Conservation (phyloP, 2,888 invertebrate genomes). For the Caenorhabditis afra region DNA sequence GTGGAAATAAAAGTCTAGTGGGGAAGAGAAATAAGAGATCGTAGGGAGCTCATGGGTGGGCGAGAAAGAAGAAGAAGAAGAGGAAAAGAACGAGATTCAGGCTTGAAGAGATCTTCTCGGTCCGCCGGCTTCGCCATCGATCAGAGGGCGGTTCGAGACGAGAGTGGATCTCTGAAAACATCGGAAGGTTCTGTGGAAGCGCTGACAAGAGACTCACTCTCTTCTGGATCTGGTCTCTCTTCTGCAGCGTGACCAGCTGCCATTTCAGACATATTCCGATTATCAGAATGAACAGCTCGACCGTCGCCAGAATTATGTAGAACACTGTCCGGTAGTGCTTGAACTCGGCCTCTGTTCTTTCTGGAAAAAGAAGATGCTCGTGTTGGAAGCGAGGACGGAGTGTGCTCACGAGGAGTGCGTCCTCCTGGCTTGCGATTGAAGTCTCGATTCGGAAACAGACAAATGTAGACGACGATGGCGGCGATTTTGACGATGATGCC, state of each 20-base stretch:
- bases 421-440: conserved; percentile 35
- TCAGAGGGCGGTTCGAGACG: conserved; percentile 56
- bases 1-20: conserved; percentile 32
- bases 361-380: conserved; percentile 20
- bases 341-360: conserved; percentile 49
- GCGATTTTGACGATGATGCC: conserved; percentile 69
- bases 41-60: conserved; percentile 32
- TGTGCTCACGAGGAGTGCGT: conserved; percentile 37
- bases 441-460: conserved; percentile 61
- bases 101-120: conserved; percentile 41
- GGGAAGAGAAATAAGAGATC: conserved; percentile 25
- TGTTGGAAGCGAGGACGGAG: too few species aligned
- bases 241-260: conserved; percentile 66
- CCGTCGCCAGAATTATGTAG: conserved; percentile 59
- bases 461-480: conserved; percentile 64
- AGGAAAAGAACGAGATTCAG: not conserved
- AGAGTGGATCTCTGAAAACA: conserved; percentile 63
- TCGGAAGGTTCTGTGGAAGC: not conserved
- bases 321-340: conserved; percentile 64
- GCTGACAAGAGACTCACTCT: conserved; percentile 35
- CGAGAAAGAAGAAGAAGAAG: not conserved
- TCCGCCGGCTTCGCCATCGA: conserved; percentile 42
- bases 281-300: conserved; percentile 60
- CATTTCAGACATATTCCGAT: conserved; percentile 67
- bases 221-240: conserved; percentile 63